Evolutionary conservation across 2,113 vertebrate genomes (phyloP), one percentile per base, ranked within the genome.

Genomic region (Cyanoramphus novaezelandiae): DNA sequence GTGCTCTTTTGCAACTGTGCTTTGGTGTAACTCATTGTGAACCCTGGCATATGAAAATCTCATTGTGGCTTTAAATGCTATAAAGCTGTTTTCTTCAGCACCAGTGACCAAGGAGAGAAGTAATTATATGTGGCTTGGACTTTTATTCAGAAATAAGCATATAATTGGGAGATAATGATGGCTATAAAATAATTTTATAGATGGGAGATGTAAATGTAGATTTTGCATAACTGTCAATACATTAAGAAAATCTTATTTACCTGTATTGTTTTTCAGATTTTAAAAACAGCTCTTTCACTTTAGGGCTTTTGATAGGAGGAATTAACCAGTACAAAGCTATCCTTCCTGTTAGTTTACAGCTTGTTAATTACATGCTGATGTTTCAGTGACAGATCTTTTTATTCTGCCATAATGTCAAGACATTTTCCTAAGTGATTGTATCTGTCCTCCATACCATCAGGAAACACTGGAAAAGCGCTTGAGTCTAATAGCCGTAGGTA

Each of bases 91-190:
- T 93, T 76, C 82, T 92, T 81, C 89, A 92, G n/a, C 35, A 92
- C 35, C 29, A 60, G 5, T 88, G 93, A 93, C 90, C 71, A 90
- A 90, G 65, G 64, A 55, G 10, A 95, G 55, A 76, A 90, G 49
- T 77, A 93, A 90, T 83, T 93, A 29, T 27, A 25, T 41, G 43
- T 62, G 82, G 33, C 79, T 96, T 92, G 60, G 82, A 71, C 41
- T 86, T 91, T 80, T 82, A 43, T 86, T 90, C 69, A 88, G 55
- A 85, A 92, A 77, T 74, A 95, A 88, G 49, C 70, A 83, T 86
- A 70, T 23, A 87, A 93, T 76, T 93, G 79, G 49, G 29, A 91
- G 11, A 70, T 74, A 91, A 93, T 91, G 89, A 85, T 52, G 63
- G n/a, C 52, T 74, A 20, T 89, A 68, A 75, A 71, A 85, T 90